phyloP scores from a whole-genome alignment of 2,888 invertebrate species.

The Oasisia sp. region DNA sequence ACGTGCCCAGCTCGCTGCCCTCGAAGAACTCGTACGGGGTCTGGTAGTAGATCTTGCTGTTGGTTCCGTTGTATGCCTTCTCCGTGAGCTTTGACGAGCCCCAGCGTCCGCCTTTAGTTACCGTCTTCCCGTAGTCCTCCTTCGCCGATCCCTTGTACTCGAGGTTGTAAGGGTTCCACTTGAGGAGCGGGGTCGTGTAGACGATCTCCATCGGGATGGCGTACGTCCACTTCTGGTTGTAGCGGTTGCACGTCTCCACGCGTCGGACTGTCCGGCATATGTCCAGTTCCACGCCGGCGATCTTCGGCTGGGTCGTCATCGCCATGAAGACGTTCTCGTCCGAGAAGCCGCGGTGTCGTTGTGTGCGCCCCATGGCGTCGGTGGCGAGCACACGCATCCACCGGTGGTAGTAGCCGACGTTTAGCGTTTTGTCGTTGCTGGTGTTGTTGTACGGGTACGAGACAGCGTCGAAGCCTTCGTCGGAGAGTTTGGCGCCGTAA shows the following conservation, averaged over 20 bases:
- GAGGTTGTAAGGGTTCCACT: constrained; percentile 54
- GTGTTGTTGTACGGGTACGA: constrained; percentile 21
- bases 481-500: constrained; percentile 39
- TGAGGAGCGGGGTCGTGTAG: constrained; percentile 36
- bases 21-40: constrained; percentile 44
- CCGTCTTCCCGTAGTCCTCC: not conserved
- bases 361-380: constrained; percentile 31
- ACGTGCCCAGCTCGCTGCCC: constrained; percentile 25
- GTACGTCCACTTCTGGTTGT: constrained; percentile 32
- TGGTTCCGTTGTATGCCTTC: constrained; percentile 46
- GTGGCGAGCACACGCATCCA: constrained; percentile 36
- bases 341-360: constrained; percentile 32
- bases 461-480: constrained; percentile 33
- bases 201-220: constrained; percentile 38
- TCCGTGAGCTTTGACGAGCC: not conserved
- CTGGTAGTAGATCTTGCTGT: constrained; percentile 40
- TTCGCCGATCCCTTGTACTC: constrained; percentile 26
- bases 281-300: constrained; percentile 39
- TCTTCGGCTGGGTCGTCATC: constrained; percentile 29
- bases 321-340: constrained; percentile 46
- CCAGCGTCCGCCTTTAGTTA: not conserved
- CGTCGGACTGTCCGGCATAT: constrained; percentile 14
- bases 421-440: constrained; percentile 31
- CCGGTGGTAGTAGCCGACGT: constrained; percentile 47
- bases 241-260: not conserved